These are phyloP conservation scores for Cygnus buccinator DNA, from an alignment of 2,113 vertebrate species.

Conservation along the genomic window DNA sequence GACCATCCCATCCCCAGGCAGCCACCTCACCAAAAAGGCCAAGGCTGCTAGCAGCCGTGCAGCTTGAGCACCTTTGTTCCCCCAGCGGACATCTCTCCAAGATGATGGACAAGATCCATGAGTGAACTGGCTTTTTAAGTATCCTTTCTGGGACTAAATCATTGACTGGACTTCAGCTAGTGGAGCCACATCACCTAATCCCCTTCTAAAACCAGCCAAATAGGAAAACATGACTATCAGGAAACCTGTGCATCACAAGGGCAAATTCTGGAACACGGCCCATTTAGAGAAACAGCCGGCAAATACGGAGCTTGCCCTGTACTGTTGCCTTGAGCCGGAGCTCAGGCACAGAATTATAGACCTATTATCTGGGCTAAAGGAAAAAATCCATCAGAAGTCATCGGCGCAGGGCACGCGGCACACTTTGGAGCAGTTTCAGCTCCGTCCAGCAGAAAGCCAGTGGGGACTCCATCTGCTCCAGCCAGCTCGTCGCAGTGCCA, in stretches of 20 bases:
- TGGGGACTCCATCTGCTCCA: constrained; percentile 49
- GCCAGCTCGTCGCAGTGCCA: not conserved
- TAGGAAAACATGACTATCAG: not conserved
- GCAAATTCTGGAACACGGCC: not conserved
- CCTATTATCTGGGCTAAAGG: not conserved
- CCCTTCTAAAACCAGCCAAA: not conserved
- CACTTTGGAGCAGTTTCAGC: not conserved
- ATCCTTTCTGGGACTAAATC: not conserved
- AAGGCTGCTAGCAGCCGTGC: fast-evolving
- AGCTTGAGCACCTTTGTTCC: not conserved
- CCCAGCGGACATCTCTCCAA: not conserved
- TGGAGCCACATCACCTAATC: not conserved
- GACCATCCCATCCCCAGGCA: not conserved
- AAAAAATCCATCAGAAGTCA: not conserved
- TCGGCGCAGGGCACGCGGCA: fast-evolving
- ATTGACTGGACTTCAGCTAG: not conserved
- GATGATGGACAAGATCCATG: fast-evolving
- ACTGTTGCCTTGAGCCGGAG: not conserved
- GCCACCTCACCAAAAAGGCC: not conserved
- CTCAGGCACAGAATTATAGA: not conserved
- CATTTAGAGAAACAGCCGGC: not conserved
- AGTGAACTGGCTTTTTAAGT: not conserved
- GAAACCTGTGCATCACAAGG: not conserved
- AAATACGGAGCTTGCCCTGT: not conserved
- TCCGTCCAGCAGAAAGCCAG: not conserved